Conservation (phyloP, 2,888 invertebrate species). For the Volucella bombylans region DNA sequence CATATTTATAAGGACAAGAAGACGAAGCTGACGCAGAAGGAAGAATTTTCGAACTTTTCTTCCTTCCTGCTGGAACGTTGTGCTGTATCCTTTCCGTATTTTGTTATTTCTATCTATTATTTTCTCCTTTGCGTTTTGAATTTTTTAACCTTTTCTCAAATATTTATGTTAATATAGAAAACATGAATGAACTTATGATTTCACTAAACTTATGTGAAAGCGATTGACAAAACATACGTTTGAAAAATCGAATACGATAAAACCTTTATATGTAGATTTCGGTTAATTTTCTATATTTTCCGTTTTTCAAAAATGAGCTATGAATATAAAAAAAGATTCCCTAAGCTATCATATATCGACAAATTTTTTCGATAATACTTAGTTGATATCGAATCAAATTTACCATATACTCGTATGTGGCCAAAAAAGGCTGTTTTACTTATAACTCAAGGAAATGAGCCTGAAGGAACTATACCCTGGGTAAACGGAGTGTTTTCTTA, state of each 20-base stretch:
- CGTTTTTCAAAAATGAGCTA: conserved; percentile 28
- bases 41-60: conserved; percentile 57
- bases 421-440: too few species aligned
- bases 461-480: too few species aligned
- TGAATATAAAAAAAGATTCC: neutral
- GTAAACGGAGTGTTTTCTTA: too few species aligned
- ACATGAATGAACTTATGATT: conserved; percentile 71
- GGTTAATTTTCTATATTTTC: conserved; percentile 10
- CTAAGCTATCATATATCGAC: too few species aligned
- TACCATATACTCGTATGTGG: too few species aligned
- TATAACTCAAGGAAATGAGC: too few species aligned
- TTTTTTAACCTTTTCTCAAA: conserved; percentile 72
- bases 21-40: conserved; percentile 67
- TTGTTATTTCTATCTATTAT: conserved; percentile 63
- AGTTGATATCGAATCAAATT: too few species aligned
- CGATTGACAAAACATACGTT: conserved; percentile 52
- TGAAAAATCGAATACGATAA: conserved; percentile 32
- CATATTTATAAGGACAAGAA: conserved; percentile 71
- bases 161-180: conserved; percentile 69
- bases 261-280: conserved; percentile 36
- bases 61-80: conserved; percentile 27
- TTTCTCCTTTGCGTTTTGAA: conserved; percentile 69
- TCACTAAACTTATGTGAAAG: conserved; percentile 55
- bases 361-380: too few species aligned
- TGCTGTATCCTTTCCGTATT: conserved; percentile 62